Base-by-base conservation (phyloP, 2,797 vertebrate genomes). In the Micromesistius poutassou region DNA sequence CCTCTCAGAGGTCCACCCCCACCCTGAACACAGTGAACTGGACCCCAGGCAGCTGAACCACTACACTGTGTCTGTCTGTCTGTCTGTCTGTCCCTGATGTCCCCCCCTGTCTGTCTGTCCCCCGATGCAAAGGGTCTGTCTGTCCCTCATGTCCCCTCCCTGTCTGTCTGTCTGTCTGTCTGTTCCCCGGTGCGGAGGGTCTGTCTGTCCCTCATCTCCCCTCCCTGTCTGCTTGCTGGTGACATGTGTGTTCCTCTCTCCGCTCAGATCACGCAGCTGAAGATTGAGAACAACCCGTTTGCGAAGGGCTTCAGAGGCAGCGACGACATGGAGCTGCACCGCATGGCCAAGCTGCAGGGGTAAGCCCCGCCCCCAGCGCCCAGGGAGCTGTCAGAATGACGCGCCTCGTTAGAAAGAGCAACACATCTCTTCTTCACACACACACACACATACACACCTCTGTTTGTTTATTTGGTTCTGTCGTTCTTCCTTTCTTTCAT, bases 231-330 rank as follows among this genome's bases (percentile, higher is more conserved):
- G 35, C 73, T 38, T 75, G 72, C 77, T n/a, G 50, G 30, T 42
- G 73, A 33, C 78, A 79, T 9, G 55, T 77, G 4, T 30, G 33
- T 55, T 16, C 72, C 31, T 46, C 46, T 68, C 40, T 28, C 22
- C 30, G 68, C 89, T 62, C 89, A 99, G 98, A 99, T 99, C 88
- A 99, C 98, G 4, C 97, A 99, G 87, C 75, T 99, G 85, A 99
- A 99, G 94, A 99, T 99, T 0, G 97, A 99, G 91, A 99, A 99
- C 81, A 99, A 99, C 78, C 98, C 33, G 33, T 33, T 33, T 33
- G 33, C 33, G 33, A 33, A 33, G 33, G 98, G 98, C 55, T 99
- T 99, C 93, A 94, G 98, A 35, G 98, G 98, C 85, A 98, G 96
- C 0, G 98, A 99, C 0, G 97, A 99, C 89, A 96, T 98, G 88